Base-by-base conservation (phyloP, 2,888 invertebrate species). In the Neoascia interrupta region DNA sequence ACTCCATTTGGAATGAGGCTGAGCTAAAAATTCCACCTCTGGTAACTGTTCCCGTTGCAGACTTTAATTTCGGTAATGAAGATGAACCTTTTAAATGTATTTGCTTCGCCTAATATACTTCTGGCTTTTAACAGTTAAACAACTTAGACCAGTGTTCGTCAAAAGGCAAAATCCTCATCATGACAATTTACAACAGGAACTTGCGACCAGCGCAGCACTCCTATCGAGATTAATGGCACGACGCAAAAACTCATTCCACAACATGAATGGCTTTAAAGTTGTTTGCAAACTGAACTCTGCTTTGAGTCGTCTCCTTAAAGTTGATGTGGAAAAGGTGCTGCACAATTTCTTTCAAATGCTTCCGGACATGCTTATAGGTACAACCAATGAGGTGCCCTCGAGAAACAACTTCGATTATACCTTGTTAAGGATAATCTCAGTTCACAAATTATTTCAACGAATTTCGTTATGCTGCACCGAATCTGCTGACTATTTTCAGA, bases 151-250 rank as follows among this genome's bases (percentile, higher is more conserved):
- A 83, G 83, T 69, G 51, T 82, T 23, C 58, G 54, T 2, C 73
- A 84, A 28, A 83, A 84, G 41, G 74, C 75, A 36, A 82, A 84
- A 66, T 54, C 4, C 39, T 4, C 51, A 36, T 5, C 31, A 34
- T 37, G 23, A 58, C 15, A 5, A 1, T 3, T 21, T 70, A 23
- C 80, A 81, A 0, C 31, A 51, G 13, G 84, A 85, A 10, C 84
- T 88, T 13, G 82, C 83, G 4, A 81, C 87, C 49, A 83, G 84
- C 0, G 86, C 87, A 0, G 88, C 88, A 0, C 51, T 88, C 19
- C 83, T 87, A 26, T 86, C 86, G 1, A 84, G 88, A 1, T 75
- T 88, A 0, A 86, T 87, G 83, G 88, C 87, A 0, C 84, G 87
- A 0, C 85, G 88, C 0, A 86, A 86, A 56, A 87, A 86, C 56